Conservation (phyloP, 2,113 vertebrate genomes). For the Boleophthalmus pectinirostris region DNA sequence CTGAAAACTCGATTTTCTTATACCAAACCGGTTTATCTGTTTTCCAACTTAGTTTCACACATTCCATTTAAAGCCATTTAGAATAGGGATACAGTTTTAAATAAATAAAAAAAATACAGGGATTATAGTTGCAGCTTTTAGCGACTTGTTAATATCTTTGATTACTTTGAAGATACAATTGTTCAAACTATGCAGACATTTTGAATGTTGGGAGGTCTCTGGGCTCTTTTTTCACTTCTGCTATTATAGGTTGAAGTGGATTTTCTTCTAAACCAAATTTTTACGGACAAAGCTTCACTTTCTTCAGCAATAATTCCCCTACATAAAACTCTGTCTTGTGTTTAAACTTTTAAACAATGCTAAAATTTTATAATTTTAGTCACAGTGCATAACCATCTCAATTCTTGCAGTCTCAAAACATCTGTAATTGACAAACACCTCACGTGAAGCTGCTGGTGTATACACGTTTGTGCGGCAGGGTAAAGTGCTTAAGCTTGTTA, state of each 20-base stretch:
- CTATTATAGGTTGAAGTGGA: conserved; percentile 27
- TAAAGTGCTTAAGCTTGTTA: conserved; percentile 63
- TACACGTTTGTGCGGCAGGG: conserved; percentile 64
- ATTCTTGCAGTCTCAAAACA: conserved; percentile 41
- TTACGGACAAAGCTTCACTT: conserved; percentile 51
- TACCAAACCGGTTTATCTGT: conserved; percentile 6
- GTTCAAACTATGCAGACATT: conserved; percentile 77
- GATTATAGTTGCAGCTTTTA: conserved; percentile 15
- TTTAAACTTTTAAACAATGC: conserved; percentile 39
- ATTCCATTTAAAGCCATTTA: conserved; percentile 13
- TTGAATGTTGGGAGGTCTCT: conserved; percentile 72
- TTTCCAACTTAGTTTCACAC: conserved; percentile 16
- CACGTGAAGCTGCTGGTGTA: conserved; percentile 56
- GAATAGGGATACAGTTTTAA: neutral
- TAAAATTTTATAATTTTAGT: conserved; percentile 55
- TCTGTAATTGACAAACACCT: conserved; percentile 45
- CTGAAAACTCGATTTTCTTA: conserved; percentile 27
- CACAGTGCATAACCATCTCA: conserved; percentile 36
- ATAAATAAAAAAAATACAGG: conserved; percentile 27
- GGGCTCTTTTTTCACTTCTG: conserved; percentile 27
- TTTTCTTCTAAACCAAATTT: conserved; percentile 61
- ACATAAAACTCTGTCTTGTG: conserved; percentile 20
- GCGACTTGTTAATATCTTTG: conserved; percentile 1
- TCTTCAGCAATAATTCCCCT: conserved; percentile 53
- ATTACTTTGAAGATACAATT: conserved; percentile 45